phyloP scores from a whole-genome alignment of 2,113 vertebrate genomes.

The Mesoclemmys tuberculata region DNA sequence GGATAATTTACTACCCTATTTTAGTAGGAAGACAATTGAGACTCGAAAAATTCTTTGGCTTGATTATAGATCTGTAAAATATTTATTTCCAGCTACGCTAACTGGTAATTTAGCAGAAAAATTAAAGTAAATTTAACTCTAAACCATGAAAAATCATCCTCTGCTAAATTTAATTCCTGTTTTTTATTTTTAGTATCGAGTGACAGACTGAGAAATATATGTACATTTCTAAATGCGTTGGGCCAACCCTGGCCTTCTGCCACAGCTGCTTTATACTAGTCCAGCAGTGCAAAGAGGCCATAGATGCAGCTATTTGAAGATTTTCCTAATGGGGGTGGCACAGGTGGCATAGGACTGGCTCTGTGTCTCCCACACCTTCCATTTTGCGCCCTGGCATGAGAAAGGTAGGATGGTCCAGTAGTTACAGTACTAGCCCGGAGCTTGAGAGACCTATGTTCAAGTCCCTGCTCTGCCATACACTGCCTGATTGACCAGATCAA shows the following conservation, averaged over 20 bases:
- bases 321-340: neutral
- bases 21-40: constrained; percentile 23
- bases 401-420: neutral
- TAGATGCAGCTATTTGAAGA: neutral
- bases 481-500: neutral
- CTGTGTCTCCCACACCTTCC: neutral
- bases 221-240: neutral
- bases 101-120: constrained; percentile 59
- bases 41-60: constrained; percentile 32
- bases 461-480: neutral
- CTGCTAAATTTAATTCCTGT: constrained; percentile 1
- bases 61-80: constrained; percentile 68
- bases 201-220: neutral
- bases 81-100: constrained; percentile 57
- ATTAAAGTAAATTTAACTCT: constrained; percentile 51
- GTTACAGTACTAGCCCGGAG: neutral
- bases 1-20: constrained; percentile 60
- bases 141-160: constrained; percentile 34
- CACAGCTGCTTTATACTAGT: neutral
- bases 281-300: neutral
- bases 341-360: neutral
- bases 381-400: neutral
- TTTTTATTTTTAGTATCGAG: neutral
- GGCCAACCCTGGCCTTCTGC: neutral
- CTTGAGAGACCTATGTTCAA: neutral